These are phyloP conservation scores for Halyomorpha halys DNA, from an alignment of 1,140 invertebrate genomes.

Conservation along the genomic window DNA sequence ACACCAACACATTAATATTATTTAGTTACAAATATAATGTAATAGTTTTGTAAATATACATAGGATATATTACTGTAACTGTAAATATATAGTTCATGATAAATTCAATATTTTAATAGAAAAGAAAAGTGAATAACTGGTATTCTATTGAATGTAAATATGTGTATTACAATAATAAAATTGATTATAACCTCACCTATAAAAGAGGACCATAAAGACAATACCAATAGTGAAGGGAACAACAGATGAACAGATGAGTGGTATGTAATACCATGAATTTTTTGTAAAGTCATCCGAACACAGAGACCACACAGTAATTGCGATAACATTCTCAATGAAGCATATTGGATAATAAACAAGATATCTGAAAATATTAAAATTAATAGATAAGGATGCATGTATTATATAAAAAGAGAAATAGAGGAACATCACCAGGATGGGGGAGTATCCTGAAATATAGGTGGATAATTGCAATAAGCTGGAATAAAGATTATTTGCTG, in stretches of 20 bases:
- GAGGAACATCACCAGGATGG: no score
- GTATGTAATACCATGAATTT: slow-evolving; percentile 30
- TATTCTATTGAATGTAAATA: no score
- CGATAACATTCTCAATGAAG: slow-evolving; percentile 52
- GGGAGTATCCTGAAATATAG: no score
- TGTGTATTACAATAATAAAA: no score
- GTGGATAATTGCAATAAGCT: no score
- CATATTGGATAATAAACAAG: slow-evolving; percentile 53
- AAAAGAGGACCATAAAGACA: slow-evolving; percentile 40
- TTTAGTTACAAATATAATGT: neutral
- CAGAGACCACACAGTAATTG: slow-evolving; percentile 45
- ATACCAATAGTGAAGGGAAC: slow-evolving; percentile 39
- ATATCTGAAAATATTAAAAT: slow-evolving; percentile 38
- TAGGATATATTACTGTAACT: neutral
- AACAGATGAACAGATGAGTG: slow-evolving; percentile 28
- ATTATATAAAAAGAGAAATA: no score
- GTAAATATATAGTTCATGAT: neutral
- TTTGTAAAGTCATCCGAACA: slow-evolving; percentile 29
- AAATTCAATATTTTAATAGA: no score
- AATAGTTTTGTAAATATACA: neutral
- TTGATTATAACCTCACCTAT: slow-evolving; percentile 32
- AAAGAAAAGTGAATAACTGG: neutral
- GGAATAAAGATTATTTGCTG: no score
- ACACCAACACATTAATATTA: neutral
- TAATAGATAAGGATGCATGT: no score